A percentile compares a stretch with the other conserved stretches of the same genome.
Evolutionary conservation across 2,797 vertebrate species (phyloP).

Genomic region (Botia kubotai): DNA sequence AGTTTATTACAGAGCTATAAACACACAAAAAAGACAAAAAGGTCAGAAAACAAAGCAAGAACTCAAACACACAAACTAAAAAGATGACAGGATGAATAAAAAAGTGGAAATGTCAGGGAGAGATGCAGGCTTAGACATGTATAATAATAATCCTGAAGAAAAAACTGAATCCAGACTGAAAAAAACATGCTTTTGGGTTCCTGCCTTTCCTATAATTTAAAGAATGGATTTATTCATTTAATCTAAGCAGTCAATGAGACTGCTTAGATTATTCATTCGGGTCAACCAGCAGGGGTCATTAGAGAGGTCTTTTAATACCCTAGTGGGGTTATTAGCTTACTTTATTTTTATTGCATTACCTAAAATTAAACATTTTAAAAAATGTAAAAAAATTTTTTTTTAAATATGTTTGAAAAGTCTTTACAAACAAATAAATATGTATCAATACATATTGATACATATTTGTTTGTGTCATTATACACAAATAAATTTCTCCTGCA

Average conservation of each 20-base stretch:
- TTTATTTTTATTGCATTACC: background rate
- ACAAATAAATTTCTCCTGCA: background rate
- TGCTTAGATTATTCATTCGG: background rate
- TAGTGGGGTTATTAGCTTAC: background rate
- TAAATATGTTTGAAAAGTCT: background rate
- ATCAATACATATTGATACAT: background rate
- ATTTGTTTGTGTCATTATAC: too few relatives aligned
- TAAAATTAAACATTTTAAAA: background rate
- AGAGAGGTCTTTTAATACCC: conserved; percentile 10
- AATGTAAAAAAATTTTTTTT: too few relatives aligned
- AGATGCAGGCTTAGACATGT: background rate
- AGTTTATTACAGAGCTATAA: conserved; percentile 73
- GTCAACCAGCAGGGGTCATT: conserved; percentile 47
- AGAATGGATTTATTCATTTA: too few relatives aligned
- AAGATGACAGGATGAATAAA: conserved; percentile 49
- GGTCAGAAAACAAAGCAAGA: conserved; percentile 21
- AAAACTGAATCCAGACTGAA: background rate
- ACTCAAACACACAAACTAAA: conserved; percentile 48
- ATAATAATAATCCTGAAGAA: background rate
- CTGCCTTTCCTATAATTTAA: background rate
- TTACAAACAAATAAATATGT: background rate
- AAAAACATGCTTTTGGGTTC: background rate
- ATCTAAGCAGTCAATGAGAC: background rate
- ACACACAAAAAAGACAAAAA: conserved; percentile 57
- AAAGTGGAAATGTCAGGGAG: conserved; percentile 18